These are phyloP conservation scores for Ammospiza nelsoni DNA, from an alignment of 2,113 vertebrate genomes.

Conservation along the genomic window DNA sequence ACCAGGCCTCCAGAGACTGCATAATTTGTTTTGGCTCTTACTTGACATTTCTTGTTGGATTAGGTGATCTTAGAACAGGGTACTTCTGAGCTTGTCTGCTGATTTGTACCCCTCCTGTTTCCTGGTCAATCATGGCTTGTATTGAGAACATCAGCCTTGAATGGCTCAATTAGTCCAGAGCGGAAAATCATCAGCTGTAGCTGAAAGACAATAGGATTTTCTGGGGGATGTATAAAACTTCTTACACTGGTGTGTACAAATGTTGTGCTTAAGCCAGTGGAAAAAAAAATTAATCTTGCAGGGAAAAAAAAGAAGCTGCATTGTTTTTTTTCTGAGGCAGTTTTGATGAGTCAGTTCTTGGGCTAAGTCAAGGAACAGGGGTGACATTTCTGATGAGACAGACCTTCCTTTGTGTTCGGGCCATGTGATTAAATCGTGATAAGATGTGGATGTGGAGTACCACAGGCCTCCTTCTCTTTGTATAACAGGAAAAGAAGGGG, in stretches of 20 bases:
- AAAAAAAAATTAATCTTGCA: background rate
- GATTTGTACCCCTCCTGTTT: constrained; percentile 19
- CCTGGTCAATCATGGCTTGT: background rate
- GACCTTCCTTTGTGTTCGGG: constrained; percentile 19
- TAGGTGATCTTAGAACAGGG: constrained; percentile 26
- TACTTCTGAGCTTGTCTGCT: constrained; percentile 12
- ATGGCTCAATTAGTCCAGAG: constrained; percentile 4
- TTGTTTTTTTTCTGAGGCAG: background rate
- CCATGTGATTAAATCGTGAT: background rate
- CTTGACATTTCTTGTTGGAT: background rate
- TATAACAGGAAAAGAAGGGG: constrained; percentile 1
- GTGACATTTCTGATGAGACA: constrained; percentile 42
- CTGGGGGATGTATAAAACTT: background rate
- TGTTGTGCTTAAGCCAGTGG: background rate
- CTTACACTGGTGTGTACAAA: background rate
- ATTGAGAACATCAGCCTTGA: background rate
- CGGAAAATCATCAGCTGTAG: constrained; percentile 1
- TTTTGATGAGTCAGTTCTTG: constrained; percentile 54
- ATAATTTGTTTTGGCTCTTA: constrained; percentile 52
- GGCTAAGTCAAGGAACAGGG: constrained; percentile 24
- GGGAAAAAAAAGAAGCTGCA: background rate
- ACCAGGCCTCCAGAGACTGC: background rate
- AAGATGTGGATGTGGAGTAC: background rate
- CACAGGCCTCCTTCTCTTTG: background rate
- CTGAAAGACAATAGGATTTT: constrained; percentile 37